Conservation (phyloP, 2,797 vertebrate genomes). For the Siniperca undulata region DNA sequence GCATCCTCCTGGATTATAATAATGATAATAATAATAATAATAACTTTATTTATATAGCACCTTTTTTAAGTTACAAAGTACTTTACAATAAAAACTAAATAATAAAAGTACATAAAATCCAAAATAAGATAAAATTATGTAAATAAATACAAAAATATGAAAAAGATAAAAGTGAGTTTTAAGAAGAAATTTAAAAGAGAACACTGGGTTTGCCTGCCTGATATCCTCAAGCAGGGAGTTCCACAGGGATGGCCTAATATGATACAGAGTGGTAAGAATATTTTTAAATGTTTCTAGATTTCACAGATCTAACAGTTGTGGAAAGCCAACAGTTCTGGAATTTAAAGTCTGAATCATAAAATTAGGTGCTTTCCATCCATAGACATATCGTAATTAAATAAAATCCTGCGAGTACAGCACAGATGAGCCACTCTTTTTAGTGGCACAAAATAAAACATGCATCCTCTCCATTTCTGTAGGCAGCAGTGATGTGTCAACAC, state of each 20-base stretch:
- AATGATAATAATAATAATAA: too few species aligned
- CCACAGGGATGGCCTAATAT: not conserved
- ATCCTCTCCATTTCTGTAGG: not conserved
- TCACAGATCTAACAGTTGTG: not conserved
- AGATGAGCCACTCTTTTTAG: slow-evolving; percentile 2
- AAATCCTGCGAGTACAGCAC: slow-evolving; percentile 1
- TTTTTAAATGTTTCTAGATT: not conserved
- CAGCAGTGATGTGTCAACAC: slow-evolving; percentile 12
- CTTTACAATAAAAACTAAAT: too few species aligned
- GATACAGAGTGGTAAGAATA: not conserved
- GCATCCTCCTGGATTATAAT: not conserved
- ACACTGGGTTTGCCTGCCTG: too few species aligned
- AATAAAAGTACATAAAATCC: too few species aligned
- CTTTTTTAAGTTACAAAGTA: too few species aligned
- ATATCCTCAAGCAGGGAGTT: too few species aligned
- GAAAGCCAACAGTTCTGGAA: not conserved
- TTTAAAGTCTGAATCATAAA: not conserved
- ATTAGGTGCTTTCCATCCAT: not conserved
- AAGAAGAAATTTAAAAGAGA: too few species aligned
- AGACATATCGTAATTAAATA: not conserved
- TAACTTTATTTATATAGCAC: too few species aligned
- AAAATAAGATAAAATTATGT: too few species aligned
- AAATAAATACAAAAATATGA: too few species aligned
- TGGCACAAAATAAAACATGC: not conserved
- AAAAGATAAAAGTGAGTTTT: too few species aligned